Conservation (phyloP, 2,113 vertebrate species). For the Merops nubicus region DNA sequence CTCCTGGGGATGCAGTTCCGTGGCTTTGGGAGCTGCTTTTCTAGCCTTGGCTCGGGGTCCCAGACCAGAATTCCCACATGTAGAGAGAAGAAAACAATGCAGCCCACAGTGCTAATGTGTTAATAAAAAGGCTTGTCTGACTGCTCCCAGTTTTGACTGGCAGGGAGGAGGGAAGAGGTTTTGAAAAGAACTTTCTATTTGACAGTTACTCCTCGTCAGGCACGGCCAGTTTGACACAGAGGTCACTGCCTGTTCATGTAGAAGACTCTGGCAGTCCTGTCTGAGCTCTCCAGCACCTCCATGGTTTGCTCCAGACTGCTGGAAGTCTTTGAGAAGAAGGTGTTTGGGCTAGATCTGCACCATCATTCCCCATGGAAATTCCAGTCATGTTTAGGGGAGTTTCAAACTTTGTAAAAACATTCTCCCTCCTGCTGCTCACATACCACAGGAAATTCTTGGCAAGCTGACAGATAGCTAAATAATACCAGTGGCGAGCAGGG, state of each 20-base stretch:
- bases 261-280: not conserved
- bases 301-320: not conserved
- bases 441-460: slow-evolving; percentile 1
- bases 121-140: not conserved
- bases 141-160: not conserved
- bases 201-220: not conserved
- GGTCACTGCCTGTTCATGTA: not conserved
- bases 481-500: not conserved
- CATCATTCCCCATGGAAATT: not conserved
- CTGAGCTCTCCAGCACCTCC: not conserved
- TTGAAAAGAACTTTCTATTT: not conserved
- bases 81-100: slow-evolving; percentile 10
- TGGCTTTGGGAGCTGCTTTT: not conserved
- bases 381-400: not conserved
- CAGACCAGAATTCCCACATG: slow-evolving; percentile 31
- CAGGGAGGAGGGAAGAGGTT: not conserved
- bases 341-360: not conserved
- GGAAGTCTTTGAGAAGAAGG: not conserved
- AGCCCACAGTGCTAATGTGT: slow-evolving; percentile 39
- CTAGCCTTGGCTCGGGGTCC: slow-evolving; percentile 1
- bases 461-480: not conserved
- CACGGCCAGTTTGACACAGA: not conserved
- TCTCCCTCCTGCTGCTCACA: not conserved
- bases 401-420: not conserved
- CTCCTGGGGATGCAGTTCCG: not conserved